These are phyloP conservation scores for Steinernema khuongi DNA, from an alignment of 1,140 invertebrate genomes.

Conservation along the genomic window DNA sequence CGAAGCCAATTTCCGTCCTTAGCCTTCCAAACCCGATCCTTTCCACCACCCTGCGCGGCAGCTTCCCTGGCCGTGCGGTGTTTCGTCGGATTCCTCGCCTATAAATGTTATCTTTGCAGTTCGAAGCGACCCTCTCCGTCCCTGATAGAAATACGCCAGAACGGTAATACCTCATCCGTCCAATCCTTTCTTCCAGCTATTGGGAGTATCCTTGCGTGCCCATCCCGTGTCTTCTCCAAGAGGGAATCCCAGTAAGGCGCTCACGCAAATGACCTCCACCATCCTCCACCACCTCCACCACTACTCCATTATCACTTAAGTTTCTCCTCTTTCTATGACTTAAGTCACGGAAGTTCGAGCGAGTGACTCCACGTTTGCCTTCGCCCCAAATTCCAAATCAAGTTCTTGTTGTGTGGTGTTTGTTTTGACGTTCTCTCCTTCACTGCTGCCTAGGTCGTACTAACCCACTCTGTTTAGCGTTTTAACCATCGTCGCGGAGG, in stretches of 20 bases:
- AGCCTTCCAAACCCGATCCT: background rate
- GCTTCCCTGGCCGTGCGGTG: too few relatives aligned
- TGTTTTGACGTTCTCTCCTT: slow-evolving; percentile 6
- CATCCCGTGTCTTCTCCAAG: background rate
- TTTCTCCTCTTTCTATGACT: slow-evolving; percentile 19
- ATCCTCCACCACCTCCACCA: background rate
- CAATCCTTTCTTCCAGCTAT: slow-evolving; percentile 19
- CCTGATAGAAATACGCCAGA: slow-evolving; percentile 54
- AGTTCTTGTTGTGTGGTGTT: slow-evolving; percentile 23
- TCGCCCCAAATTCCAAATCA: slow-evolving; percentile 28
- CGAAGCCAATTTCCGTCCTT: slow-evolving; percentile 10
- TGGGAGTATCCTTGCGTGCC: slow-evolving; percentile 5
- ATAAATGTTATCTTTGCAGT: slow-evolving; percentile 46
- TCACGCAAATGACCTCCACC: slow-evolving; percentile 19
- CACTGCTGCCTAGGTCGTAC: background rate
- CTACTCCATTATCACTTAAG: background rate
- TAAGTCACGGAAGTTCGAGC: too few relatives aligned
- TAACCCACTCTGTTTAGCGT: slow-evolving; percentile 38
- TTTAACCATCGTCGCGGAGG: slow-evolving; percentile 48
- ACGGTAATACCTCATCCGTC: slow-evolving; percentile 47
- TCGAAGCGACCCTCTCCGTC: slow-evolving; percentile 50
- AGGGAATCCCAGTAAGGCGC: slow-evolving; percentile 4
- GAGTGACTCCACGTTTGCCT: background rate
- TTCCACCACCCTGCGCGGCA: background rate
- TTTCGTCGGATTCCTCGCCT: too few relatives aligned